These are phyloP conservation scores for Epinephelus coioides DNA, from an alignment of 2,797 vertebrate species.

Conservation along the genomic window DNA sequence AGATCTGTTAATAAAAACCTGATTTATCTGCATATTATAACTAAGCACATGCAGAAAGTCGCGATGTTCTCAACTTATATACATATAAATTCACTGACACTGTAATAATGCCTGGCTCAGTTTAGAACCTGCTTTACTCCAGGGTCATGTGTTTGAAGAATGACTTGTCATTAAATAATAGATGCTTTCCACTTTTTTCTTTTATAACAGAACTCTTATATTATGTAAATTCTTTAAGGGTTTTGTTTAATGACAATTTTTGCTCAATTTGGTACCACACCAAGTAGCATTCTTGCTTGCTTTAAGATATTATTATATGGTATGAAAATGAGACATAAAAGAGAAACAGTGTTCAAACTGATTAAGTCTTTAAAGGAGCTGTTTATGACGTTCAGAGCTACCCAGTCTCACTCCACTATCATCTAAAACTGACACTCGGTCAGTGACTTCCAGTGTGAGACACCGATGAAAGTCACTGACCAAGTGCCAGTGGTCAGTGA, in stretches of 20 bases:
- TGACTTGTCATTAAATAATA: too few relatives aligned
- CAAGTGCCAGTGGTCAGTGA: too few relatives aligned
- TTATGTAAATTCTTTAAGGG: not conserved
- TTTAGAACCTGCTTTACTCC: not conserved
- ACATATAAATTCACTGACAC: not conserved
- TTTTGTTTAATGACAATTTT: not conserved
- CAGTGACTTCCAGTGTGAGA: too few relatives aligned
- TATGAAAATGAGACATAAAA: not conserved
- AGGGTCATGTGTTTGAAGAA: not conserved
- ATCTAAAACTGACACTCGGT: too few relatives aligned
- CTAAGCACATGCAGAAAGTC: too few relatives aligned
- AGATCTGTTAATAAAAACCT: too few relatives aligned
- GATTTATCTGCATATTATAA: too few relatives aligned
- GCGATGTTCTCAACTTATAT: too few relatives aligned
- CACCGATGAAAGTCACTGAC: too few relatives aligned
- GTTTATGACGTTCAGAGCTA: too few relatives aligned
- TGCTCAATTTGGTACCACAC: not conserved
- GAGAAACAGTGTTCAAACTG: not conserved
- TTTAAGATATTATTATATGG: not conserved
- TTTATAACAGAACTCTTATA: not conserved
- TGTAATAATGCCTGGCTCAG: not conserved
- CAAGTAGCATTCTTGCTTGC: not conserved
- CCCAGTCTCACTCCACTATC: too few relatives aligned
- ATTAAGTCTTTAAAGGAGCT: not conserved
- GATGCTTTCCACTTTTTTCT: not conserved